A percentile compares a stretch with the other conserved stretches of the same genome.
These are phyloP conservation scores for Popillia japonica DNA, from an alignment of 1,140 invertebrate species.

Conservation along the genomic window DNA sequence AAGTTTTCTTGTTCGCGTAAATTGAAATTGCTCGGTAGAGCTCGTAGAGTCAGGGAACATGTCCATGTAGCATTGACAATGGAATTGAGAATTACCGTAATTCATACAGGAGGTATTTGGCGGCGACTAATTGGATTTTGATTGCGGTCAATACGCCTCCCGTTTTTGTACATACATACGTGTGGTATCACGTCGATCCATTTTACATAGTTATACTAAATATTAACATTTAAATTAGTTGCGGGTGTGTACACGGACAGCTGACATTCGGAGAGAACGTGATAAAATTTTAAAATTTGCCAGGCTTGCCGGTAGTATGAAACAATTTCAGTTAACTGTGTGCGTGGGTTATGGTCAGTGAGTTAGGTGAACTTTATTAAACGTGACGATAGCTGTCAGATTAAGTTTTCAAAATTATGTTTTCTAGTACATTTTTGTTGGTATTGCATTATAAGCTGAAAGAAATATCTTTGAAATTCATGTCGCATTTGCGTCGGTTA, in stretches of 20 bases:
- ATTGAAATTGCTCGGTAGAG: neutral
- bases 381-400: no score
- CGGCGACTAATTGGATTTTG: neutral
- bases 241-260: neutral
- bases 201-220: neutral
- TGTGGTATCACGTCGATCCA: neutral
- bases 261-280: neutral
- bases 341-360: neutral
- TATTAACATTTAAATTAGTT: conserved; percentile 25
- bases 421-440: no score
- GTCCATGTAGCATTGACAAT: conserved; percentile 11
- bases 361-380: no score
- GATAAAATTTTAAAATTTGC: neutral
- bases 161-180: neutral
- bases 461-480: no score
- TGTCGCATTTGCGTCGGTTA: no score
- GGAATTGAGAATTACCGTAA: conserved; percentile 20
- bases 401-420: no score
- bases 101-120: neutral
- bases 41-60: neutral
- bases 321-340: neutral
- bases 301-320: neutral
- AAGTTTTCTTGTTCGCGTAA: conserved; percentile 20
- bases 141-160: conserved; percentile 4
- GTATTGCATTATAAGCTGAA: no score